Evolutionary conservation across 2,888 invertebrate genomes (phyloP).

Genomic region (Parapristionchus giblindavisi): DNA sequence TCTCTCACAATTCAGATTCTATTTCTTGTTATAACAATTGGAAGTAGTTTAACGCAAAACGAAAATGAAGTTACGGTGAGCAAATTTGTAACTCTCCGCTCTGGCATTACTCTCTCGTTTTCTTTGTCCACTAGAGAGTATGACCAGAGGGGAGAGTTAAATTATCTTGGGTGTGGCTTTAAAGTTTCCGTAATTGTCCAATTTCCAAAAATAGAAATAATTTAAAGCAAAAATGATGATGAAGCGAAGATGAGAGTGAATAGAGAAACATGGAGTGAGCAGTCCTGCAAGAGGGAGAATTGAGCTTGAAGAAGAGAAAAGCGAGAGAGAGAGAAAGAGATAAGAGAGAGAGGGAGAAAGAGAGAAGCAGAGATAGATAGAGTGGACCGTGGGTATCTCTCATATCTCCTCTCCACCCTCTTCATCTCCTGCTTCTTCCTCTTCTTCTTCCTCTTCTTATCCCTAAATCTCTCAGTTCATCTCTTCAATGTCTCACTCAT

Average conservation of each 20-base stretch:
- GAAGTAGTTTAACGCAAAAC: no score
- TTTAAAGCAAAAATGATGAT: neutral
- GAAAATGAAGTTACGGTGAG: no score
- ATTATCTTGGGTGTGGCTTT: no score
- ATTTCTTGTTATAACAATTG: no score
- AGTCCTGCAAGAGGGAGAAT: neutral
- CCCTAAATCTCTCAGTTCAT: neutral
- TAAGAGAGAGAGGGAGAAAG: neutral
- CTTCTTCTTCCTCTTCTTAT: neutral
- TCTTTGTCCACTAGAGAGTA: no score
- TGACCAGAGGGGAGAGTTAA: no score
- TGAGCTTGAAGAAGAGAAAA: neutral
- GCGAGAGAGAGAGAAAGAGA: neutral
- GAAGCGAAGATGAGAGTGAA: neutral
- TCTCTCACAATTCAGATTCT: no score
- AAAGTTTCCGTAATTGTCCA: no score
- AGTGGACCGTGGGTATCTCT: neutral
- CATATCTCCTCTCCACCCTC: neutral
- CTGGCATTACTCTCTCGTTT: no score
- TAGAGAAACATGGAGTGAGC: neutral
- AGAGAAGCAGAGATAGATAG: neutral
- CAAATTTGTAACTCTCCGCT: no score
- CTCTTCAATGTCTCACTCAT: neutral
- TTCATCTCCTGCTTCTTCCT: neutral
- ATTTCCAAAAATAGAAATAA: no score